A percentile compares a stretch with the other conserved stretches of the same genome.
These are phyloP conservation scores for Helicorthomorpha holstii DNA, from an alignment of 1,140 invertebrate species.

Conservation along the genomic window DNA sequence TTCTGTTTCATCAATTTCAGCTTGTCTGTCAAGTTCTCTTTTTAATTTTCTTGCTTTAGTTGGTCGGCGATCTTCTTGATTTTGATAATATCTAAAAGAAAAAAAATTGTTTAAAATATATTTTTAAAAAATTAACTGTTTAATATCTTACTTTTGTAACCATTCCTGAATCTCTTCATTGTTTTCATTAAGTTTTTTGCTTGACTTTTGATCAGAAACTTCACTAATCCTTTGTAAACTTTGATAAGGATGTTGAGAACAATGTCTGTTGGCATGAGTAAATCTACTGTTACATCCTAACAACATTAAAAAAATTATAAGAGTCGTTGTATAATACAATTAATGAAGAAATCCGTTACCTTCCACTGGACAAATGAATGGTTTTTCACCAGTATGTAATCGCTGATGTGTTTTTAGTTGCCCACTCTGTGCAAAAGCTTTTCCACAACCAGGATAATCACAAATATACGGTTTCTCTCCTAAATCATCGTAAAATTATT, in stretches of 20 bases:
- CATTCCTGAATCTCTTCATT: constrained; percentile 36
- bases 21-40: constrained; percentile 5
- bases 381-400: constrained; percentile 64
- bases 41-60: constrained; percentile 6
- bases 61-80: constrained; percentile 30
- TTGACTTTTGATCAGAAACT: constrained; percentile 29
- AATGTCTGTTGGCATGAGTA: constrained; percentile 65
- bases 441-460: constrained; percentile 55
- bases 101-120: not conserved
- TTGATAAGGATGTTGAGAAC: constrained; percentile 42
- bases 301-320: not conserved
- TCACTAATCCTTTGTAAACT: constrained; percentile 36
- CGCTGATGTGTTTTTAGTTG: constrained; percentile 68
- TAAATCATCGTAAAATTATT: constrained; percentile 20
- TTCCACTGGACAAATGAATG: constrained; percentile 49
- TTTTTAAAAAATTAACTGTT: not conserved
- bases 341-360: constrained; percentile 22
- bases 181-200: constrained; percentile 23
- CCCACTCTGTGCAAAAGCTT: constrained; percentile 64
- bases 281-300: constrained; percentile 42
- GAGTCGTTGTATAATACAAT: not conserved
- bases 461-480: constrained; percentile 61
- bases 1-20: constrained; percentile 9
- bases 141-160: constrained; percentile 33
- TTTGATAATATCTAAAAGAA: constrained; percentile 15